phyloP scores from a whole-genome alignment of 2,888 invertebrate genomes.

The Orthosia gothica region DNA sequence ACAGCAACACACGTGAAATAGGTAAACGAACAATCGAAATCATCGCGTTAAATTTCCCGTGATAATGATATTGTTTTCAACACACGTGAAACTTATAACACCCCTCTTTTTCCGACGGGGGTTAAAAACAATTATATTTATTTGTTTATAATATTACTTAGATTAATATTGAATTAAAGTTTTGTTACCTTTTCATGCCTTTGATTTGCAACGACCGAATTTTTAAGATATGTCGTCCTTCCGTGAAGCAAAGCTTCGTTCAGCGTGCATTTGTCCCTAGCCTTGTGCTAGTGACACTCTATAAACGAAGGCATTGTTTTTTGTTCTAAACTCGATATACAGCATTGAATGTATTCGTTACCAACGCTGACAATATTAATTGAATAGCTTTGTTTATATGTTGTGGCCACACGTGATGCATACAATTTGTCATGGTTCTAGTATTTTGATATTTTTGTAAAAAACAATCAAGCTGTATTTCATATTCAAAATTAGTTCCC shows the following conservation, averaged over 20 bases:
- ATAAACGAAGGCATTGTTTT: constrained; percentile 1
- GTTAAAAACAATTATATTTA: too few species aligned
- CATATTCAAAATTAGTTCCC: not conserved
- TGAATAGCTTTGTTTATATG: not conserved
- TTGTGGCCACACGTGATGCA: not conserved
- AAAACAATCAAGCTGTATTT: not conserved
- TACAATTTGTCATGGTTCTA: not conserved
- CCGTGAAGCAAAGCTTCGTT: not conserved
- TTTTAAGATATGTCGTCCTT: too few species aligned
- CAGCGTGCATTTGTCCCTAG: not conserved
- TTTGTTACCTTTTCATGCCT: too few species aligned
- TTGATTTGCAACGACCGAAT: too few species aligned
- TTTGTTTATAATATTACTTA: too few species aligned
- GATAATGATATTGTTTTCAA: too few species aligned
- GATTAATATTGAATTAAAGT: too few species aligned
- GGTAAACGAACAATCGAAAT: too few species aligned
- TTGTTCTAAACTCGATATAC: not conserved
- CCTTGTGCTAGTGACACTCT: not conserved
- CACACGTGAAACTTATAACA: too few species aligned
- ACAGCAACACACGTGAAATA: too few species aligned
- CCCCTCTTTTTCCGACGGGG: too few species aligned
- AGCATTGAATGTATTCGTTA: constrained; percentile 23
- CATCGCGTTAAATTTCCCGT: too few species aligned
- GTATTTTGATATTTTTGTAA: not conserved
- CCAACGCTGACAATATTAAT: constrained; percentile 19